phyloP scores from a whole-genome alignment of 2,888 invertebrate species.

The Asteroscopus sphinx region DNA sequence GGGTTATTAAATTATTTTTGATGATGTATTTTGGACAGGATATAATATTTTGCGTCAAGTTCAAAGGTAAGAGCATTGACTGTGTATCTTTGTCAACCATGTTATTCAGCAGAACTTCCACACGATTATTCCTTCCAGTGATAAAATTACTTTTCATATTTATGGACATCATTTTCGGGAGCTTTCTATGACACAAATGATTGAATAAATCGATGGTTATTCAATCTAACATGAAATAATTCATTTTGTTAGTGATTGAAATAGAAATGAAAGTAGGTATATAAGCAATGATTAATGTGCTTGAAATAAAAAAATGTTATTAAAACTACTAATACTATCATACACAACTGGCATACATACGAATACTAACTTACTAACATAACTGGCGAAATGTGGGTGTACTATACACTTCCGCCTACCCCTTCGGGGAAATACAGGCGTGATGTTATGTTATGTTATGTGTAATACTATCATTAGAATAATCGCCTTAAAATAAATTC shows the following conservation, averaged over 20 bases:
- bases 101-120: conserved; percentile 5
- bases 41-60: conserved; percentile 24
- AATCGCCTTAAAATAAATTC: no score
- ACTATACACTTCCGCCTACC: no score
- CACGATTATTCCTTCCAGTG: not conserved
- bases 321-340: no score
- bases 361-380: no score
- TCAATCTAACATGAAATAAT: not conserved
- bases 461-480: no score
- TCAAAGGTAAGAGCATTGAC: conserved; percentile 24
- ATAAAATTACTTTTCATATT: not conserved
- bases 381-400: no score
- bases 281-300: no score
- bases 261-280: no score
- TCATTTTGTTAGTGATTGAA: not conserved
- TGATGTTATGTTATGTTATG: no score
- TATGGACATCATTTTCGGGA: not conserved
- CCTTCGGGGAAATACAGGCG: no score
- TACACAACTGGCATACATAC: no score
- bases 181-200: not conserved
- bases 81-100: conserved; percentile 11
- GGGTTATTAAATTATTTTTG: conserved; percentile 9
- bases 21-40: conserved; percentile 29
- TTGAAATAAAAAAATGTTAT: no score
- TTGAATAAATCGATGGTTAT: not conserved